Evolutionary conservation across 2,797 vertebrate species (phyloP).

Genomic region (Esox lucius): DNA sequence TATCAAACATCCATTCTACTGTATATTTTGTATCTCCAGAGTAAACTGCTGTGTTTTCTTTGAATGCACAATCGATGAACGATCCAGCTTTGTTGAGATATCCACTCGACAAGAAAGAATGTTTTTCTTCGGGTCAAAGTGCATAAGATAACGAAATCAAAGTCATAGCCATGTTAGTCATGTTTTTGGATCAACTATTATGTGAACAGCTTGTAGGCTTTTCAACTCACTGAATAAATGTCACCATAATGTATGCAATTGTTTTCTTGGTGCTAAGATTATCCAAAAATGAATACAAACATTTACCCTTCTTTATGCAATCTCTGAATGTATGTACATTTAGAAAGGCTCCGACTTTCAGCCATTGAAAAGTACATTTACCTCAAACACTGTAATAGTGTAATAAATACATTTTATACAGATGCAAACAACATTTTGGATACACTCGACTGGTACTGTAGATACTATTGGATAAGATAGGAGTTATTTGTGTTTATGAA

Average conservation of each 20-base stretch:
- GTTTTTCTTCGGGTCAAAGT: constrained; percentile 25
- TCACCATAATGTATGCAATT: constrained; percentile 33
- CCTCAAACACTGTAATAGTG: no score
- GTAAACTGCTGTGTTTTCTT: constrained; percentile 22
- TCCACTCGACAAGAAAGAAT: neutral
- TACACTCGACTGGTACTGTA: no score
- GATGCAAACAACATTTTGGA: no score
- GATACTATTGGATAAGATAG: no score
- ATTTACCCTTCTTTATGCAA: neutral
- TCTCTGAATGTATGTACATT: constrained; percentile 21
- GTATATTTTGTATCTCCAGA: constrained; percentile 28
- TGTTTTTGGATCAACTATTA: constrained; percentile 40
- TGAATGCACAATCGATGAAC: constrained; percentile 39
- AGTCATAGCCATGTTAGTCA: constrained; percentile 22
- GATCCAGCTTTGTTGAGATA: constrained; percentile 16
- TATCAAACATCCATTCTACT: constrained; percentile 37
- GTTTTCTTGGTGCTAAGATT: constrained; percentile 26
- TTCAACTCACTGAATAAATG: constrained; percentile 22
- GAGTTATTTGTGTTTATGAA: no score
- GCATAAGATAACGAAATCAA: constrained; percentile 19
- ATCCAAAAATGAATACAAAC: constrained; percentile 18
- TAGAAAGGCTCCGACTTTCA: neutral
- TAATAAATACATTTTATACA: no score
- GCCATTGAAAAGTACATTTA: no score
- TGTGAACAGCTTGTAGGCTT: constrained; percentile 39